Evolutionary conservation across 2,797 vertebrate genomes (phyloP).

Genomic region (Tinamus major): DNA sequence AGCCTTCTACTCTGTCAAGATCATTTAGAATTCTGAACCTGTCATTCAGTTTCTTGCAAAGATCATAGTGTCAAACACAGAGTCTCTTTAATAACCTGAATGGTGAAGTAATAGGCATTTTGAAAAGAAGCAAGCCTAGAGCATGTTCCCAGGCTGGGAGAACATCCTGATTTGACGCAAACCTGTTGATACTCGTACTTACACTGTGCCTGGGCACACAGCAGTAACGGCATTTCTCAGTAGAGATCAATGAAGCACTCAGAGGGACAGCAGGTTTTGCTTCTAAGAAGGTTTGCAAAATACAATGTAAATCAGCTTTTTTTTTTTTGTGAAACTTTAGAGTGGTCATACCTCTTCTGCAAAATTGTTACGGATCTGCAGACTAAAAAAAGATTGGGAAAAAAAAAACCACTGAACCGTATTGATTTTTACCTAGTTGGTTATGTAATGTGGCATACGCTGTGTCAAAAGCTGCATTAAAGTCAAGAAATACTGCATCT

Average conservation of each 20-base stretch:
- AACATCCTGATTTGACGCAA: background rate
- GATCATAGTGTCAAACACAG: background rate
- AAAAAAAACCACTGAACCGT: background rate
- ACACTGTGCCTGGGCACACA: background rate
- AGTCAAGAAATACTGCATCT: background rate
- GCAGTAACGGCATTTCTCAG: fast-evolving
- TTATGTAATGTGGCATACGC: background rate
- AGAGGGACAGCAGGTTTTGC: background rate
- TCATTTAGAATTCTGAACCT: background rate
- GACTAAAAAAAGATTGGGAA: background rate
- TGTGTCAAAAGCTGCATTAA: background rate
- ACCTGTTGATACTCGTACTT: background rate
- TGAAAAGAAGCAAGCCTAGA: background rate
- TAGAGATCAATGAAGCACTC: background rate
- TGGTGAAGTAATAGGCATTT: background rate
- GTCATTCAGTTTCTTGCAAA: background rate
- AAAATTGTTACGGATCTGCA: background rate
- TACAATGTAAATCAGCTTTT: background rate
- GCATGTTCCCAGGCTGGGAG: background rate
- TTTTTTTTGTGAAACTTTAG: background rate
- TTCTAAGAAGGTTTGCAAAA: background rate
- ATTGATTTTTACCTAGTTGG: background rate
- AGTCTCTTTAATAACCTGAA: background rate
- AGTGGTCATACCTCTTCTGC: background rate
- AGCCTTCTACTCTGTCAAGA: background rate